A percentile compares a stretch with the other conserved stretches of the same genome.
phyloP scores from a whole-genome alignment of 2,113 vertebrate species.

The Myocastor coypus region DNA sequence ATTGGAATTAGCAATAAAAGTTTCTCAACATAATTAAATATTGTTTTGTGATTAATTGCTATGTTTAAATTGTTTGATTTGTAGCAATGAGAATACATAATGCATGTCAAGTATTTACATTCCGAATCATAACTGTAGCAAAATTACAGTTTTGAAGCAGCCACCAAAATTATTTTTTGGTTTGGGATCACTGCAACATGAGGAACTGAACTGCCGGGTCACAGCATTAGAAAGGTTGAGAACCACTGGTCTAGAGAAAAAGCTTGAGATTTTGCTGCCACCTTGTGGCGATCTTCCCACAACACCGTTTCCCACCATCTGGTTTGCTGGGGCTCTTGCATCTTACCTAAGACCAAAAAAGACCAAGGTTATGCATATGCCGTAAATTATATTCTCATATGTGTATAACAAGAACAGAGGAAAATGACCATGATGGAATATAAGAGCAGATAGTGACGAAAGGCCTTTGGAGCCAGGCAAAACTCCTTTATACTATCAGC shows the following conservation, averaged over 20 bases:
- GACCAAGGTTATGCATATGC: background rate
- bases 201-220: too few relatives aligned
- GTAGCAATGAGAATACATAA: too few relatives aligned
- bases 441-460: background rate
- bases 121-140: too few relatives aligned
- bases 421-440: background rate
- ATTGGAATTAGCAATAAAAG: too few relatives aligned
- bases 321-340: background rate
- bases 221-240: too few relatives aligned
- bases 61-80: too few relatives aligned
- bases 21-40: too few relatives aligned
- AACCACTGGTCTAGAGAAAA: background rate
- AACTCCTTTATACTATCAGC: background rate
- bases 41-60: too few relatives aligned
- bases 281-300: background rate
- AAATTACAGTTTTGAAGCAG: too few relatives aligned
- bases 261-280: conserved; percentile 4
- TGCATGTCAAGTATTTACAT: too few relatives aligned
- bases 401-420: background rate
- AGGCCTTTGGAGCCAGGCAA: background rate
- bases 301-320: background rate
- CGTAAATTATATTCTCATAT: background rate
- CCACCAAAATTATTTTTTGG: too few relatives aligned
- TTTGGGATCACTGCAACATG: too few relatives aligned
- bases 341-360: background rate